Percentiles rank a stretch among this genome's conserved stretches.
These are phyloP conservation scores for Neoaliturus tenellus DNA, from an alignment of 2,888 invertebrate genomes.

Conservation along the genomic window DNA sequence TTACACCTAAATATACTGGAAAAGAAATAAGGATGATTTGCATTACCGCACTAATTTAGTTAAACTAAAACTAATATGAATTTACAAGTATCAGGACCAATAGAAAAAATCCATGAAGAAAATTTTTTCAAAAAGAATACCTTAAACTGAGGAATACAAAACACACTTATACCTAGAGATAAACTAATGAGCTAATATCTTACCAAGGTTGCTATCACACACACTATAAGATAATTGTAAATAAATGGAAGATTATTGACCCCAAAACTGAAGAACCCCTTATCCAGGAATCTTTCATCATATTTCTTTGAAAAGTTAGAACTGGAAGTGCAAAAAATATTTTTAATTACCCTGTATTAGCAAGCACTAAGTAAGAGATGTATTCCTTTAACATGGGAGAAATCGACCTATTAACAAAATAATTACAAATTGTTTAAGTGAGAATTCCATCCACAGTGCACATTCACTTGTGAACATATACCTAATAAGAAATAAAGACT, in stretches of 20 bases:
- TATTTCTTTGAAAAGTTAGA: not conserved
- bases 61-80: no score
- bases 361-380: no score
- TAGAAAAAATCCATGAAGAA: not conserved
- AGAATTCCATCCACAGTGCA: not conserved
- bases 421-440: not conserved
- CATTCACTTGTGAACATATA: no score
- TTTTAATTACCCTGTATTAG: not conserved
- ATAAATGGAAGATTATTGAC: not conserved
- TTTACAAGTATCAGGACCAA: not conserved
- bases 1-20: no score
- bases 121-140: not conserved
- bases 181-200: conserved; percentile 24
- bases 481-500: not conserved
- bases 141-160: not conserved
- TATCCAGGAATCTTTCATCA: not conserved
- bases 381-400: no score
- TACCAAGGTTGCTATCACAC: not conserved
- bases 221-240: not conserved
- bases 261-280: not conserved
- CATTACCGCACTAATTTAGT: no score
- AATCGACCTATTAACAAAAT: not conserved
- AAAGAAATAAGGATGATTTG: no score
- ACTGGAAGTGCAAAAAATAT: not conserved
- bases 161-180: not conserved